Conservation (phyloP, 2,888 invertebrate genomes). For the Melanostoma mellinum region DNA sequence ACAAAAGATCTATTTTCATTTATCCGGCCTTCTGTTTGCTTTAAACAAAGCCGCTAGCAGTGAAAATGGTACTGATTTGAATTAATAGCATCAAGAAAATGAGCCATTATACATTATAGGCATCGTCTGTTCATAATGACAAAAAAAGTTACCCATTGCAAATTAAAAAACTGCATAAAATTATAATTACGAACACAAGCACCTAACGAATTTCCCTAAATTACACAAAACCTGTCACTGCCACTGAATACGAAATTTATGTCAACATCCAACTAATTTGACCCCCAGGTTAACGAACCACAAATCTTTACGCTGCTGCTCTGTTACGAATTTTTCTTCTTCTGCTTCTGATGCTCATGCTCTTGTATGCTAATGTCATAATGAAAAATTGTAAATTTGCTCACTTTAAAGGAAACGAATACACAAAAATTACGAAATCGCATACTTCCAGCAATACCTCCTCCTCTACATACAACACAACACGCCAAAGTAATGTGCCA, state of each 20-base stretch:
- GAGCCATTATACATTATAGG: too few species aligned
- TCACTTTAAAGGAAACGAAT: constrained; percentile 2
- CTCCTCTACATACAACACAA: not conserved
- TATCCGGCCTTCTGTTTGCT: too few species aligned
- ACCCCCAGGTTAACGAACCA: constrained; percentile 51
- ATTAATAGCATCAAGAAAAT: too few species aligned
- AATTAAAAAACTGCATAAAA: not conserved
- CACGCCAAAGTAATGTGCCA: not conserved
- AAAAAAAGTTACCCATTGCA: not conserved
- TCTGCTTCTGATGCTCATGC: not conserved
- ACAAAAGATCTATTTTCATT: too few species aligned
- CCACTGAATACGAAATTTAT: constrained; percentile 34
- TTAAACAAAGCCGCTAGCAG: too few species aligned
- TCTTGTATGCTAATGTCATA: not conserved
- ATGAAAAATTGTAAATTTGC: constrained; percentile 14
- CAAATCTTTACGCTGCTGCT: constrained; percentile 2
- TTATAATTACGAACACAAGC: constrained; percentile 12
- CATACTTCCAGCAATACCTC: constrained; percentile 2
- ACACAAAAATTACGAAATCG: constrained; percentile 1
- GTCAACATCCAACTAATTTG: constrained; percentile 28
- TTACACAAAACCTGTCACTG: constrained; percentile 3
- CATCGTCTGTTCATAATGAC: too few species aligned
- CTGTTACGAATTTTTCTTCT: constrained; percentile 2
- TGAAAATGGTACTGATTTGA: too few species aligned
- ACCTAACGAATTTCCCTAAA: constrained; percentile 11